Conservation (phyloP, 2,113 vertebrate species). For the Ceratotherium simum region DNA sequence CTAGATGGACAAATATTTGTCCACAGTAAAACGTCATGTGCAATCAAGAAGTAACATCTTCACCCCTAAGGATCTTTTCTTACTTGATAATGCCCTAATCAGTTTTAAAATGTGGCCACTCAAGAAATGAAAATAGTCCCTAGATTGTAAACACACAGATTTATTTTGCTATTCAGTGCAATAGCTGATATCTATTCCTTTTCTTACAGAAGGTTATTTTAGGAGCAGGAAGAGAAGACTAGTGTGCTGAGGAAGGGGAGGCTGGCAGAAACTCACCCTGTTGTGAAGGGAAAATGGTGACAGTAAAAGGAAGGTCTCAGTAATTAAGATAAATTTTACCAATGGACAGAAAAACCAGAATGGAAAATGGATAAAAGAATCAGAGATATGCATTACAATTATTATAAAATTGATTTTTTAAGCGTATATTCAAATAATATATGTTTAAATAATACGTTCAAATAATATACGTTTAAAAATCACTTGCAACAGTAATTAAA, state of each 20-base stretch:
- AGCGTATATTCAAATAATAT: neutral
- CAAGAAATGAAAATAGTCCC: neutral
- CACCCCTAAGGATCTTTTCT: neutral
- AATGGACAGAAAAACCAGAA: neutral
- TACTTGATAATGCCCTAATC: neutral
- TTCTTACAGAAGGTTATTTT: neutral
- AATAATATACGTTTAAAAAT: neutral
- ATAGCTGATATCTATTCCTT: neutral
- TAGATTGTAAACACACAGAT: neutral
- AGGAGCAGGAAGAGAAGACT: neutral
- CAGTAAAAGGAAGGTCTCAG: neutral
- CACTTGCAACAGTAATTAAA: neutral
- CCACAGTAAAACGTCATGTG: neutral
- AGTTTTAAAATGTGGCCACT: neutral
- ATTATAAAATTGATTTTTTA: neutral
- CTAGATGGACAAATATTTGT: neutral
- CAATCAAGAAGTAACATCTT: neutral
- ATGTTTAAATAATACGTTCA: neutral
- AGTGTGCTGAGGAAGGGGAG: fast-evolving
- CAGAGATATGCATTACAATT: neutral
- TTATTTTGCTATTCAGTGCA: neutral
- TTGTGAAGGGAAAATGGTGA: neutral
- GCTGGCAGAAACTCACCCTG: neutral
- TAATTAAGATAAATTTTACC: neutral
- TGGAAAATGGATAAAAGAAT: neutral